Evolutionary conservation across 2,888 invertebrate genomes (phyloP).

Genomic region (Yponomeuta sedellus): DNA sequence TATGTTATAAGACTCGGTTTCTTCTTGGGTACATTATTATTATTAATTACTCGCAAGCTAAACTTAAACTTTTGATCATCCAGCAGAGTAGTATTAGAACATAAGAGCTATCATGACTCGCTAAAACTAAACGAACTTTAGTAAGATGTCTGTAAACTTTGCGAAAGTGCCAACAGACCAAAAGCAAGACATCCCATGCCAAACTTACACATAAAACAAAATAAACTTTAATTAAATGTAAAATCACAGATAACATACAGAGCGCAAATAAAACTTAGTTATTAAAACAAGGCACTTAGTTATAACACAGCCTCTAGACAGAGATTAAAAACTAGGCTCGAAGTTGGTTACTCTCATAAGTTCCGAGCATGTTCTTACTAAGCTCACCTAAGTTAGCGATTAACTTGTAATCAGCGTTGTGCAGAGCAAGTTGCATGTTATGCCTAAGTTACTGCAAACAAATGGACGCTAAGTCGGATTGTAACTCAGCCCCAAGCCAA

Average conservation of each 20-base stretch:
- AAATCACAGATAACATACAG: neutral
- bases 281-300: neutral
- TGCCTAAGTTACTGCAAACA: conserved; percentile 52
- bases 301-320: neutral
- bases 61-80: neutral
- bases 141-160: neutral
- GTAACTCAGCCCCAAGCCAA: conserved; percentile 42
- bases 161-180: neutral
- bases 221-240: neutral
- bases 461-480: conserved; percentile 50
- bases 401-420: conserved; percentile 57
- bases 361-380: conserved; percentile 7
- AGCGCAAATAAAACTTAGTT: neutral
- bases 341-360: neutral
- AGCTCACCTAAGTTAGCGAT: conserved; percentile 39
- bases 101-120: neutral
- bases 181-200: neutral
- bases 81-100: neutral
- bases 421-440: conserved; percentile 37
- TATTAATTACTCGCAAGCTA: too few species aligned
- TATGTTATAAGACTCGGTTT: too few species aligned
- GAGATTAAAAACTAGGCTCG: neutral
- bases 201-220: neutral
- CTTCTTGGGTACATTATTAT: too few species aligned
- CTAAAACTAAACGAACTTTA: neutral